These are phyloP conservation scores for Anniella stebbinsi DNA, from an alignment of 2,797 vertebrate species.

Conservation along the genomic window DNA sequence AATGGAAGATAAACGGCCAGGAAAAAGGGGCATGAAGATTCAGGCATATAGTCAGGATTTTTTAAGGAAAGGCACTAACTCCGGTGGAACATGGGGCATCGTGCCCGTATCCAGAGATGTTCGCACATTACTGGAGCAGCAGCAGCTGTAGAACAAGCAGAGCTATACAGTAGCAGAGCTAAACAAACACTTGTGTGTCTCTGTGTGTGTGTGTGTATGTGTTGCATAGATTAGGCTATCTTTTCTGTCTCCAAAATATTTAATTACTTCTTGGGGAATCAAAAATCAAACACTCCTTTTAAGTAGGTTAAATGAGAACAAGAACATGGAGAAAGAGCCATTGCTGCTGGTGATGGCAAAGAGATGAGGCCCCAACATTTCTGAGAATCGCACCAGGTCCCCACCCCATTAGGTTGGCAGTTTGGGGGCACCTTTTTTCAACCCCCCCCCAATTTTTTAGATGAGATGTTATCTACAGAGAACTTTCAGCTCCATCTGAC, in stretches of 20 bases:
- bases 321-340: background rate
- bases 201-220: background rate
- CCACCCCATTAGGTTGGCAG: background rate
- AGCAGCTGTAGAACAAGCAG: background rate
- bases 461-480: background rate
- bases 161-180: background rate
- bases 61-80: background rate
- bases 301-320: background rate
- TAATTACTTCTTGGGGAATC: slow-evolving; percentile 11
- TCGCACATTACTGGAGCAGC: background rate
- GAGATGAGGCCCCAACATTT: background rate
- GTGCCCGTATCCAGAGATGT: background rate
- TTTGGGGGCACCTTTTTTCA: background rate
- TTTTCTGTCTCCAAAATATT: background rate
- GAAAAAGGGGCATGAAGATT: background rate
- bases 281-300: background rate
- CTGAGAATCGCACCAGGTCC: background rate
- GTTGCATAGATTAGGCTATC: background rate
- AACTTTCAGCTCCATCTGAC: background rate
- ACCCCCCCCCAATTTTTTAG: background rate
- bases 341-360: background rate
- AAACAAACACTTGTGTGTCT: background rate
- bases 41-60: background rate
- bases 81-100: background rate
- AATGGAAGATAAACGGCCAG: background rate